A percentile compares a stretch with the other conserved stretches of the same genome.
These are phyloP conservation scores for Drosophila asahinai DNA, from an alignment of 1,140 invertebrate species.

Conservation along the genomic window DNA sequence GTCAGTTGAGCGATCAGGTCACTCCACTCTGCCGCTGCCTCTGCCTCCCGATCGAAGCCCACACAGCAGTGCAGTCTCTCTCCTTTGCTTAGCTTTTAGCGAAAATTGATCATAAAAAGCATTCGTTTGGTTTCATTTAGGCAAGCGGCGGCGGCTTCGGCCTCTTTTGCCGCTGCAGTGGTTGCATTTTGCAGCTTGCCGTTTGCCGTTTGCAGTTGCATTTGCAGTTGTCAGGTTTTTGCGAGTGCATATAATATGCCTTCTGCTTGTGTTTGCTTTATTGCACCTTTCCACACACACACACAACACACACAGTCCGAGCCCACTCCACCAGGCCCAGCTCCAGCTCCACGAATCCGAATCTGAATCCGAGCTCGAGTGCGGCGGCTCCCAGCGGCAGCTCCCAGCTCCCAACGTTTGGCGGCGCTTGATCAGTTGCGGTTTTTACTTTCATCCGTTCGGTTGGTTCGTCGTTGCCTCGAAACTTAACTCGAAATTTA, in stretches of 20 bases:
- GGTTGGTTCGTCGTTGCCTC: conserved; percentile 46
- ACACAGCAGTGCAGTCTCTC: conserved; percentile 8
- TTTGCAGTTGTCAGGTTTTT: conserved; percentile 63
- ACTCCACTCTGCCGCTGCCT: conserved; percentile 30
- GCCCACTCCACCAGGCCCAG: neutral
- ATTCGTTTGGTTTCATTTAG: conserved; percentile 71
- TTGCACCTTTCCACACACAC: conserved; percentile 51
- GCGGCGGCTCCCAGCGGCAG: conserved; percentile 16
- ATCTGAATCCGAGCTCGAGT: conserved; percentile 30
- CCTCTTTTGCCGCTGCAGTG: conserved; percentile 22
- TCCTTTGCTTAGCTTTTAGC: conserved; percentile 24
- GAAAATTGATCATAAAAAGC: conserved; percentile 63
- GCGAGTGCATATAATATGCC: conserved; percentile 61
- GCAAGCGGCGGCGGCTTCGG: conserved; percentile 7
- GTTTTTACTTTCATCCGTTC: conserved; percentile 84
- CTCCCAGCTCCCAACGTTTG: conserved; percentile 33
- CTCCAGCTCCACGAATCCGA: conserved; percentile 25
- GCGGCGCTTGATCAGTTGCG: conserved; percentile 83
- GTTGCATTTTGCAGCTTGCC: conserved; percentile 9
- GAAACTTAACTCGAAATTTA: neutral
- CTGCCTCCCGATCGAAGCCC: conserved; percentile 1
- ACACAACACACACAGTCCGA: neutral
- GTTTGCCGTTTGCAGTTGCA: conserved; percentile 30
- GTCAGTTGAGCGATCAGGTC: conserved; percentile 50
- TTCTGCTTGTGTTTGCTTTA: conserved; percentile 75